phyloP scores from a whole-genome alignment of 2,888 invertebrate species.

The Drosophila siamana region DNA sequence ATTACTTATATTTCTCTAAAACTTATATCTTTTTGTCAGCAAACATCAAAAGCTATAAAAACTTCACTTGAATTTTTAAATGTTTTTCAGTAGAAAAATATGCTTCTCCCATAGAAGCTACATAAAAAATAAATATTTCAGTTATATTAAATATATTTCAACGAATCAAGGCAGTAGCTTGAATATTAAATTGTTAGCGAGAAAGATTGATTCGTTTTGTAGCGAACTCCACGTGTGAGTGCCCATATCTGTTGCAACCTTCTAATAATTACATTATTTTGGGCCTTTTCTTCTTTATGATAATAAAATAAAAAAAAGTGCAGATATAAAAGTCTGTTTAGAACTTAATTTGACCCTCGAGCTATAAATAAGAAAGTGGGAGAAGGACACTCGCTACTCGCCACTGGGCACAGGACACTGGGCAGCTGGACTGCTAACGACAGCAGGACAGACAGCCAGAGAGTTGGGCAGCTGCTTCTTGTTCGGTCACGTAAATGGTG shows the following conservation, averaged over 20 bases:
- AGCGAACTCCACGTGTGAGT: conserved; percentile 5
- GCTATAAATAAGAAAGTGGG: conserved; percentile 71
- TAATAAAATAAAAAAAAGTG: conserved; percentile 31
- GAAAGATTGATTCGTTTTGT: background rate
- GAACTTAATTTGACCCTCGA: conserved; percentile 69
- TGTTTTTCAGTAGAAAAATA: too few species aligned
- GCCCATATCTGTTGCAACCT: conserved; percentile 14
- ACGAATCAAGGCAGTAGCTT: background rate
- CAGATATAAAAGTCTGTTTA: conserved; percentile 55
- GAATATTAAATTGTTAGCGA: background rate
- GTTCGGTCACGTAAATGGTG: conserved; percentile 15
- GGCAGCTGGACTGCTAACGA: conserved; percentile 6
- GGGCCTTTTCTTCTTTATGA: conserved; percentile 19
- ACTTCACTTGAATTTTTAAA: too few species aligned
- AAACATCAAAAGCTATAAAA: too few species aligned
- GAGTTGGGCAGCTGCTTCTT: conserved; percentile 10
- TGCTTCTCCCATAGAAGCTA: too few species aligned
- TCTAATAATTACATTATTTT: conserved; percentile 50
- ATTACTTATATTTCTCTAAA: too few species aligned
- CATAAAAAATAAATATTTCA: too few species aligned
- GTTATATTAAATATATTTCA: background rate
- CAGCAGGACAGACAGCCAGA: conserved; percentile 7
- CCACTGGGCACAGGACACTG: conserved; percentile 2
- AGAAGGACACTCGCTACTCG: conserved; percentile 27
- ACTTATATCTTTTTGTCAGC: too few species aligned